Evolutionary conservation across 2,113 vertebrate species (phyloP).

Genomic region (Oryzias javanicus): DNA sequence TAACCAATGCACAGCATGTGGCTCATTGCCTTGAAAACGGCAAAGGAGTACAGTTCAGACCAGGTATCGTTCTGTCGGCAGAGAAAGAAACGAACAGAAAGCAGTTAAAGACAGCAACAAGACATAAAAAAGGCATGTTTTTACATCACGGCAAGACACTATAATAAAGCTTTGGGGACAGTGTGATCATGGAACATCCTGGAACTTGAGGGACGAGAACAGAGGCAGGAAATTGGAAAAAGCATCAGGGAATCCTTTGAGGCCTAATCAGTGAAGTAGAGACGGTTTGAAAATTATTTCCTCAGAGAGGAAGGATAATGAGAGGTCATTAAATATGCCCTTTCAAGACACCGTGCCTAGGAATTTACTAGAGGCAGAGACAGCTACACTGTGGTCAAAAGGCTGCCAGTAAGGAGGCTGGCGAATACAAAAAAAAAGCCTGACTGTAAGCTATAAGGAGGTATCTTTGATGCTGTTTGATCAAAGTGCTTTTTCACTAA

Average conservation of each 20-base stretch:
- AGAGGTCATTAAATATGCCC: constrained; percentile 69
- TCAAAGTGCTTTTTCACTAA: not conserved
- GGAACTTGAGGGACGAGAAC: constrained; percentile 55
- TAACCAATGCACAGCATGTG: constrained; percentile 99
- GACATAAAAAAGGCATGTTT: constrained; percentile 22
- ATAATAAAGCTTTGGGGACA: constrained; percentile 28
- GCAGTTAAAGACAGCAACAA: constrained; percentile 17
- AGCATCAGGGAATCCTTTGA: constrained; percentile 58
- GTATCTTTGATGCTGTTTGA: not conserved
- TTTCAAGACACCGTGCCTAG: constrained; percentile 48
- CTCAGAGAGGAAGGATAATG: constrained; percentile 60
- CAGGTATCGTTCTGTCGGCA: constrained; percentile 90
- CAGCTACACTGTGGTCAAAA: constrained; percentile 34
- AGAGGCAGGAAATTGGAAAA: constrained; percentile 45
- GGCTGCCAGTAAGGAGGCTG: constrained; percentile 20
- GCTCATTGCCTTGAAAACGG: constrained; percentile 98
- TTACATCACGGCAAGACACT: constrained; percentile 1
- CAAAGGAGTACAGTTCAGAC: constrained; percentile 96
- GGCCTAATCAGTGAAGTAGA: constrained; percentile 65
- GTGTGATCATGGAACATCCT: constrained; percentile 40
- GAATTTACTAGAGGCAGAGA: constrained; percentile 25
- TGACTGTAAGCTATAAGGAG: not conserved
- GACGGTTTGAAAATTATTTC: constrained; percentile 57
- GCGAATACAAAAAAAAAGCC: constrained; percentile 4
- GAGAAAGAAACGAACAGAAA: constrained; percentile 22